phyloP scores from a whole-genome alignment of 2,113 vertebrate species.

The Amazona guildingii region DNA sequence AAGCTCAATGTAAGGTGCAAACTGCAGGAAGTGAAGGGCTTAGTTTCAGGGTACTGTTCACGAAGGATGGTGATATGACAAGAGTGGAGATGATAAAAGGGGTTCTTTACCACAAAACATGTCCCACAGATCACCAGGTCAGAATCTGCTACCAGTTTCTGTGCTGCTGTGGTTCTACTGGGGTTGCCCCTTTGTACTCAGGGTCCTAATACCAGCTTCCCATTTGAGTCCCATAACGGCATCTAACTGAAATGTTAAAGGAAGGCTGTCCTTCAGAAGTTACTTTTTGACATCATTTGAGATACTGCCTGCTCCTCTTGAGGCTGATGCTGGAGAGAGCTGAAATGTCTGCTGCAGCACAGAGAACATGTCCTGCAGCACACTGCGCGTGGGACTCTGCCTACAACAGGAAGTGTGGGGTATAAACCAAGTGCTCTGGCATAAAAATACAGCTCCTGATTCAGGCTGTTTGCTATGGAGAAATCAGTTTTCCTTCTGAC shows the following conservation, averaged over 20 bases:
- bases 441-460: not conserved
- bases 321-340: not conserved
- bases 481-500: not conserved
- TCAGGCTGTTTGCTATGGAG: not conserved
- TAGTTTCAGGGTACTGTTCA: not conserved
- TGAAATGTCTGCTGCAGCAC: not conserved
- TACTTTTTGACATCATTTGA: not conserved
- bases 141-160: not conserved
- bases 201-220: not conserved
- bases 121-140: not conserved
- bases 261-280: not conserved
- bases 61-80: not conserved
- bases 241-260: constrained; percentile 12
- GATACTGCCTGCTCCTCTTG: not conserved
- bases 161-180: constrained; percentile 10
- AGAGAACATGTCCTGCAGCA: not conserved
- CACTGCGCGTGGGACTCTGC: not conserved
- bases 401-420: not conserved
- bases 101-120: not conserved
- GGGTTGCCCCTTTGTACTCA: not conserved
- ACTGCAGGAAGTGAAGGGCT: constrained; percentile 12
- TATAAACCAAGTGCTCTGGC: not conserved
- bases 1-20: rapidly evolving
- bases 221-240: not conserved
- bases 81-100: not conserved